Evolutionary conservation across 2,888 invertebrate species (phyloP).

Genomic region (Philereme transversata): DNA sequence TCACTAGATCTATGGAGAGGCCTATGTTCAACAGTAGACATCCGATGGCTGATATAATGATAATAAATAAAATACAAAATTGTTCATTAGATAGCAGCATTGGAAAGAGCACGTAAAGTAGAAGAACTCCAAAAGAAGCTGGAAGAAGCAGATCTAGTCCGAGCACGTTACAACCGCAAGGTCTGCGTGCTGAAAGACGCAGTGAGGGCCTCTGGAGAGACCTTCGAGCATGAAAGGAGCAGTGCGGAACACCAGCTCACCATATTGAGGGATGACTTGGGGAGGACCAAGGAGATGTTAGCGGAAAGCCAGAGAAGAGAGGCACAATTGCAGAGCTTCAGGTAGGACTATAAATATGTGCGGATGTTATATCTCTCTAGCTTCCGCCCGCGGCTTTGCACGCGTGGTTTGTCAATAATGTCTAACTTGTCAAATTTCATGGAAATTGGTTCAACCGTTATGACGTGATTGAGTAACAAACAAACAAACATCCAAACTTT

Average conservation of each 20-base stretch:
- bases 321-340: constrained; percentile 90
- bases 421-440: too few species aligned
- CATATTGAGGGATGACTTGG: constrained; percentile 90
- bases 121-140: constrained; percentile 92
- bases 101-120: constrained; percentile 92
- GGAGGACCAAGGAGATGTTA: constrained; percentile 88
- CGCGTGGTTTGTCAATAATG: too few species aligned
- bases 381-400: too few species aligned
- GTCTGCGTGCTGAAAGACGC: constrained; percentile 89
- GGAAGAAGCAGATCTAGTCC: constrained; percentile 91
- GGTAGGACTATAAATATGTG: constrained; percentile 47
- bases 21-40: too few species aligned
- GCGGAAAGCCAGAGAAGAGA: constrained; percentile 90
- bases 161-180: constrained; percentile 89
- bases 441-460: too few species aligned
- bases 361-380: too few species aligned
- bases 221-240: constrained; percentile 88
- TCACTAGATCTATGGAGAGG: too few species aligned
- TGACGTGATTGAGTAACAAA: too few species aligned
- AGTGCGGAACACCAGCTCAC: constrained; percentile 88
- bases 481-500: too few species aligned
- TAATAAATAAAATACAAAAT: not conserved
- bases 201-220: constrained; percentile 86
- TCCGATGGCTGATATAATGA: too few species aligned
- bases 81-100: constrained; percentile 86